Conservation (phyloP, 2,888 invertebrate species). For the Drosophila differens region DNA sequence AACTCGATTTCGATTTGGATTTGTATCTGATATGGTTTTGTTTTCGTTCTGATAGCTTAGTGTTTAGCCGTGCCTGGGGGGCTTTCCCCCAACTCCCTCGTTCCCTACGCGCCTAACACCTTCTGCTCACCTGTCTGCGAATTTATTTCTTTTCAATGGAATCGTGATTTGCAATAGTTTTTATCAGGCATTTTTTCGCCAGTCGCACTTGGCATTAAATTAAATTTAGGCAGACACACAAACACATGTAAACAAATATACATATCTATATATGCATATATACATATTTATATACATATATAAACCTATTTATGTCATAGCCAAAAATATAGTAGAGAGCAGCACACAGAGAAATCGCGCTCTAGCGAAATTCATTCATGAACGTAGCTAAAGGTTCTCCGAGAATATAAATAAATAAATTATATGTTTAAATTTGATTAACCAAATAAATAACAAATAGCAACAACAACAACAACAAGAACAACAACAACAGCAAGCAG, state of each 20-base stretch:
- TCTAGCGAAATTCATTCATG: constrained; percentile 64
- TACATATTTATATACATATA: not conserved
- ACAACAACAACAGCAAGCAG: constrained; percentile 21
- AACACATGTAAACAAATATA: constrained; percentile 1
- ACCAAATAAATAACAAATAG: constrained; percentile 64
- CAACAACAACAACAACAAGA: constrained; percentile 18
- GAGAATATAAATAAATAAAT: constrained; percentile 64
- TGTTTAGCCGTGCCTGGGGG: not conserved
- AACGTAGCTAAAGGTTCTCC: constrained; percentile 43
- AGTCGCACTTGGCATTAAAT: constrained; percentile 42
- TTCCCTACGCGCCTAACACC: not conserved
- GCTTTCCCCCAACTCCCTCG: not conserved
- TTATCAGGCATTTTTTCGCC: constrained; percentile 35
- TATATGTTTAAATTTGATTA: constrained; percentile 78
- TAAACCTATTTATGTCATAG: constrained; percentile 72
- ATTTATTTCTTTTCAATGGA: constrained; percentile 28
- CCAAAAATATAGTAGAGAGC: constrained; percentile 63
- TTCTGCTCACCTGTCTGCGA: not conserved
- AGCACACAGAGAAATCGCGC: constrained; percentile 9
- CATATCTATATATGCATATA: not conserved
- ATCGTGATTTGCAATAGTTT: constrained; percentile 41
- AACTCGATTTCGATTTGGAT: constrained; percentile 49
- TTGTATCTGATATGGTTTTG: constrained; percentile 39
- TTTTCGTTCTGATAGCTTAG: constrained; percentile 20
- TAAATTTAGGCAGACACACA: constrained; percentile 26